phyloP scores from a whole-genome alignment of 2,797 vertebrate genomes.

The Cyprinella venusta region DNA sequence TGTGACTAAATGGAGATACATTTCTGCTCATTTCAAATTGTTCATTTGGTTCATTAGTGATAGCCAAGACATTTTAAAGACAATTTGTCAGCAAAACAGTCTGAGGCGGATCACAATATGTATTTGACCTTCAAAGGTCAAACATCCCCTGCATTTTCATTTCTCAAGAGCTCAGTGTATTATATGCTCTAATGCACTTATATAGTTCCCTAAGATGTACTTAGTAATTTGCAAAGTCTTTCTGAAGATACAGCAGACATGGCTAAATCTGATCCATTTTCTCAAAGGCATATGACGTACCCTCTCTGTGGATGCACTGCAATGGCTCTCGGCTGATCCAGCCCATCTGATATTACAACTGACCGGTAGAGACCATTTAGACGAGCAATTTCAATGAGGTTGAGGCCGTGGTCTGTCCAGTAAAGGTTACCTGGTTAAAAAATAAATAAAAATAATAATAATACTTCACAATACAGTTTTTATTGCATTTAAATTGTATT shows the following conservation, averaged over 20 bases:
- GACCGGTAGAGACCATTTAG: slow-evolving; percentile 94
- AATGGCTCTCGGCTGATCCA: slow-evolving; percentile 94
- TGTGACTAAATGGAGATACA: slow-evolving; percentile 15
- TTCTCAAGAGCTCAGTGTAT: slow-evolving; percentile 36
- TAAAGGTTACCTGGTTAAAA: slow-evolving; percentile 90
- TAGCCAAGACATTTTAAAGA: slow-evolving; percentile 20
- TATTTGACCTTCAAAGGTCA: slow-evolving; percentile 27
- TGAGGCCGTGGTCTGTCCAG: slow-evolving; percentile 98
- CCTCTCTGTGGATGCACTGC: slow-evolving; percentile 95
- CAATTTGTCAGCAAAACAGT: slow-evolving; percentile 5
- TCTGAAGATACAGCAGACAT: slow-evolving; percentile 24
- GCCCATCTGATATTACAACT: slow-evolving; percentile 91
- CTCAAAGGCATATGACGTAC: slow-evolving; percentile 70
- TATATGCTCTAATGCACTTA: slow-evolving; percentile 25
- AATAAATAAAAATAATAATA: not conserved
- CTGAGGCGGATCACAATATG: not conserved
- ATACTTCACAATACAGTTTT: not conserved
- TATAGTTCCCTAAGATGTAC: slow-evolving; percentile 7
- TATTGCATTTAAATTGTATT: not conserved
- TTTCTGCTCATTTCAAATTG: slow-evolving; percentile 18
- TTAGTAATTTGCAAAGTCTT: slow-evolving; percentile 23
- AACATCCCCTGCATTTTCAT: not conserved
- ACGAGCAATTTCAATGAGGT: slow-evolving; percentile 94
- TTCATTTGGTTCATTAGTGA: slow-evolving; percentile 17
- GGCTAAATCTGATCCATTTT: not conserved